Conservation (phyloP, 2,888 invertebrate genomes). For the Ethmia dodecea region DNA sequence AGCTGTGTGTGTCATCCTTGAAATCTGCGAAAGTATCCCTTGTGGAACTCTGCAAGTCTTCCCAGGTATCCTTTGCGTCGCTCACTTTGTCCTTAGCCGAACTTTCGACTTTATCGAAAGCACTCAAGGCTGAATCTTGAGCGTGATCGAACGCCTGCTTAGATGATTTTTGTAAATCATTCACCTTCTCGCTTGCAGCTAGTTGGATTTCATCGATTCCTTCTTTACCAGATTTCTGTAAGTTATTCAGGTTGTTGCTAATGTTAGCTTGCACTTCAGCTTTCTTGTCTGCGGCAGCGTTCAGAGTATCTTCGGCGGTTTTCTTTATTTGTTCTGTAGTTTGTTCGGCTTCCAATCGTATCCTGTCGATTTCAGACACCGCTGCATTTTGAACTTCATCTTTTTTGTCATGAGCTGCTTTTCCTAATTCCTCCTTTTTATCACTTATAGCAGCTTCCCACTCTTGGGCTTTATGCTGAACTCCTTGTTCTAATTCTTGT, state of each 20-base stretch:
- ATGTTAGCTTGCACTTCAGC: conserved; percentile 42
- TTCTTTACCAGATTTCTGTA: conserved; percentile 37
- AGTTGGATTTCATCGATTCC: conserved; percentile 39
- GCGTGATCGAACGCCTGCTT: conserved; percentile 54
- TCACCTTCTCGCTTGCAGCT: conserved; percentile 32
- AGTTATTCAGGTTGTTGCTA: conserved; percentile 32
- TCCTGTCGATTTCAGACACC: conserved; percentile 51
- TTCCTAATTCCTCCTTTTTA: conserved; percentile 27
- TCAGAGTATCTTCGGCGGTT: conserved; percentile 56
- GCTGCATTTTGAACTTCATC: conserved; percentile 35
- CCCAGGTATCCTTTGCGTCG: conserved; percentile 57
- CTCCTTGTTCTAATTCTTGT: conserved; percentile 13
- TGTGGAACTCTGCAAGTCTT: conserved; percentile 61
- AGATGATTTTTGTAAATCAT: conserved; percentile 47
- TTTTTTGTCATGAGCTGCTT: conserved; percentile 27
- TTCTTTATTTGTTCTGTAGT: conserved; percentile 66
- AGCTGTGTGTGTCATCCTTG: conserved; percentile 55
- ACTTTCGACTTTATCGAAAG: conserved; percentile 70
- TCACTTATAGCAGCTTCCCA: conserved; percentile 15
- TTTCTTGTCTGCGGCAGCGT: conserved; percentile 51
- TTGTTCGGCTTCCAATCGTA: conserved; percentile 61
- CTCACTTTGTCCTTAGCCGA: conserved; percentile 62
- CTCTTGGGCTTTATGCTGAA: conserved; percentile 15
- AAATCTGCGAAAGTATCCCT: conserved; percentile 63
- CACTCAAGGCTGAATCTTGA: conserved; percentile 63